Conservation (phyloP, 2,797 vertebrate genomes). For the Margarornis squamiger region DNA sequence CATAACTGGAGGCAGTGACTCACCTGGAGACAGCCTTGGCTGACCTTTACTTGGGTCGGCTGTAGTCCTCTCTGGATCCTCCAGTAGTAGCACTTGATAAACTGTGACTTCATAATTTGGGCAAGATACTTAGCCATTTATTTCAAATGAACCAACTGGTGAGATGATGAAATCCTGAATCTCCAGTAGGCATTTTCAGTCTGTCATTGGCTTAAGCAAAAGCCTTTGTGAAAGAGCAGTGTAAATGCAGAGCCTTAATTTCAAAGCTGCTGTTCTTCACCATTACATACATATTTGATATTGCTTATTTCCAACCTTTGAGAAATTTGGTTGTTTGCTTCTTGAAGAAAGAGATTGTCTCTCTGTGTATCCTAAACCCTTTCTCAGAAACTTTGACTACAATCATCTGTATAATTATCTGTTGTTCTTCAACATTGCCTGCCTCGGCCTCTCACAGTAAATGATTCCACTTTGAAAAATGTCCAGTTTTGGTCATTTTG, state of each 20-base stretch:
- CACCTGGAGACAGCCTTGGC: background rate
- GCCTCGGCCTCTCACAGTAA: background rate
- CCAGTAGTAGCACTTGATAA: background rate
- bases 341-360: background rate
- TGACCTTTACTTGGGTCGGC: background rate
- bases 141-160: background rate
- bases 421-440: background rate
- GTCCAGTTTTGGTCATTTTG: background rate
- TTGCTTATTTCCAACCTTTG: background rate
- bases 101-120: background rate
- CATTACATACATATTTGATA: background rate
- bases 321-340: background rate
- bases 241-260: background rate
- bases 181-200: background rate
- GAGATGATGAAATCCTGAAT: background rate
- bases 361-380: background rate
- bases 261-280: background rate
- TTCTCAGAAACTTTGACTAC: background rate
- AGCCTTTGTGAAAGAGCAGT: background rate
- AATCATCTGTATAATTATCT: background rate
- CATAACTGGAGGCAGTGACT: background rate
- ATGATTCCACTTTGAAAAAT: background rate
- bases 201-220: background rate
- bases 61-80: background rate
- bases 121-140: background rate